Evolutionary conservation across 1,140 invertebrate species (phyloP), one percentile per base, ranked within the genome.

Genomic region (Onthophagus taurus): DNA sequence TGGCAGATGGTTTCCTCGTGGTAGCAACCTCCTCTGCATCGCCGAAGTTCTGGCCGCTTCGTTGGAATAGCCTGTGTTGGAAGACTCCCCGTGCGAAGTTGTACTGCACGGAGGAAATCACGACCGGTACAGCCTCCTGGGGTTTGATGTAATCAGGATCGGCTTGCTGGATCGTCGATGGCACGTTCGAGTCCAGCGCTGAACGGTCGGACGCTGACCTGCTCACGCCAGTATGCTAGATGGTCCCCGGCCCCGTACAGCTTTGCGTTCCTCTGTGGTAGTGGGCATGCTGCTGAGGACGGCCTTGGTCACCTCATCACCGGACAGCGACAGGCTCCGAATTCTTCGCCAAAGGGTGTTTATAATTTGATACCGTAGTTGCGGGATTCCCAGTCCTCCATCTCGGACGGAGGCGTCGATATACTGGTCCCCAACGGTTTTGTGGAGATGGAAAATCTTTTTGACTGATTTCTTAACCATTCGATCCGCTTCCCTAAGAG

Each of bases 321-420:
- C 3, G 5, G 12, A 6, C 5, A 5, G 2, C 9, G 7, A 7
- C 14, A 18, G 23, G 4, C 5, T 23, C 2, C 24, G 18, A 6
- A 35, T 11, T 1, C 16, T n/a, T 1, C 31, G 31, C 8, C 2
- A 1, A 13, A 39, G 34, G 9, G 48, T 38, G 4, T 31, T 8
- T 11, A 46, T 45, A 12, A 51, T 34, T 4, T 24, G 16, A 4
- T 6, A 12, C 12, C 47, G 2, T n/a, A 52, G 20, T 6, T 44
- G 16, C 11, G 23, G 12, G 2, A 57, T 19, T 7, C 55, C 55
- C 8, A 59, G 35, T 3, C 57, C 57, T 1, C 57, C 54, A 18
- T 57, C 53, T 13, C 43, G 34, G 0, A 48, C 31, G 2, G 18
- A 18, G 9, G 47, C 53, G 44, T 57, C 30, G 4, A 59, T n/a